Conservation (phyloP, 2,888 invertebrate species). For the Cerastoderma edule region DNA sequence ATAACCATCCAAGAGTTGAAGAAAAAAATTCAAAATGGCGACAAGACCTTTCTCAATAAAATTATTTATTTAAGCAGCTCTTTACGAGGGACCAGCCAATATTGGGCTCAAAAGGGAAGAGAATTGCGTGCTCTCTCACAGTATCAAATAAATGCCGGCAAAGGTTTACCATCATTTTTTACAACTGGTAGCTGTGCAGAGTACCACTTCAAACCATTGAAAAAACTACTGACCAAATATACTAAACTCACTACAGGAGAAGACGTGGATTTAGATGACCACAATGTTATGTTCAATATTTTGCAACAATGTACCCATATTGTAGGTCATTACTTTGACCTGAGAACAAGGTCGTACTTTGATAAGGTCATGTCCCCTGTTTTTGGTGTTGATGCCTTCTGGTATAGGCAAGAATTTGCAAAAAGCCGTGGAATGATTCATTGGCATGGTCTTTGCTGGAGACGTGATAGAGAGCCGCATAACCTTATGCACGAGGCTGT, state of each 20-base stretch:
- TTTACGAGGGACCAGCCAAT: constrained; percentile 53
- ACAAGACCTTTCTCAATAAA: constrained; percentile 44
- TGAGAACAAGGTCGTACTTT: constrained; percentile 60
- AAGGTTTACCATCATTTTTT: constrained; percentile 62
- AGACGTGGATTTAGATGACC: constrained; percentile 41
- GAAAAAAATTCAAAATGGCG: constrained; percentile 47
- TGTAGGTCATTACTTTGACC: constrained; percentile 60
- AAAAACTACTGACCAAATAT: constrained; percentile 46
- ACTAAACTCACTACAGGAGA: constrained; percentile 39
- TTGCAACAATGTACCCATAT: constrained; percentile 61
- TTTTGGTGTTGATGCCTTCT: constrained; percentile 61
- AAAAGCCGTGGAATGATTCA: constrained; percentile 63
- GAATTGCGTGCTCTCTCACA: constrained; percentile 47
- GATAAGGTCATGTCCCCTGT: constrained; percentile 59
- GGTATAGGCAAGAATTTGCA: constrained; percentile 65
- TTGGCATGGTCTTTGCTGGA: constrained; percentile 67
- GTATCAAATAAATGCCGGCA: constrained; percentile 48
- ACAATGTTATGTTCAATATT: constrained; percentile 42
- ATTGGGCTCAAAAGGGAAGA: constrained; percentile 50
- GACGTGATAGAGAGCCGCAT: constrained; percentile 57
- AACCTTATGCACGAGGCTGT: constrained; percentile 46
- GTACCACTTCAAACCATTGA: constrained; percentile 63
- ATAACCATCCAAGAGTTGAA: no score
- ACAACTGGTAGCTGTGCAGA: constrained; percentile 67
- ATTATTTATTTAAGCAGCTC: constrained; percentile 57